phyloP scores from a whole-genome alignment of 2,888 invertebrate genomes.

The Gandaritis pyraliata region DNA sequence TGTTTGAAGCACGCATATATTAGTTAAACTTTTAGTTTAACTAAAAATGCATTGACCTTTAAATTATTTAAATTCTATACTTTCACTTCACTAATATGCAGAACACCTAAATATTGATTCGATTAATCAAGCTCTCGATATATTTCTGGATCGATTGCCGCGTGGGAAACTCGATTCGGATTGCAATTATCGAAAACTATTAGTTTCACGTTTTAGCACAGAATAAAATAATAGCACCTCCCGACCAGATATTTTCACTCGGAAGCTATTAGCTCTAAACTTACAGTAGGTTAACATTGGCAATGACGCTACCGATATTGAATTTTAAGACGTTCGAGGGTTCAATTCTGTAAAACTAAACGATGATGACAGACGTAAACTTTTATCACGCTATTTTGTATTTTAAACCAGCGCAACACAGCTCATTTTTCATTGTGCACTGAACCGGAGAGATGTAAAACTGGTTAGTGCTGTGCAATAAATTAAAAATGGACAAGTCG shows the following conservation, averaged over 20 bases:
- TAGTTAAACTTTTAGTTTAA: too few species aligned
- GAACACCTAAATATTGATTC: constrained; percentile 60
- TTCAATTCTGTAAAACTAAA: background rate
- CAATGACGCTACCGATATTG: background rate
- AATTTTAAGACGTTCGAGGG: background rate
- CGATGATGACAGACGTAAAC: background rate
- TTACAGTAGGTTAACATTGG: background rate
- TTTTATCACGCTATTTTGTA: constrained; percentile 2
- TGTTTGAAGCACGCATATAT: too few species aligned
- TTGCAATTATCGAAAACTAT: constrained; percentile 65
- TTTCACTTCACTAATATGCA: constrained; percentile 34
- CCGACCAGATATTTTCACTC: background rate
- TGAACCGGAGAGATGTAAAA: background rate
- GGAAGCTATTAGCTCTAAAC: background rate
- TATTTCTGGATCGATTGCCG: constrained; percentile 55
- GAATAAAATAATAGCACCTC: constrained; percentile 5
- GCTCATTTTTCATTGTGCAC: constrained; percentile 5
- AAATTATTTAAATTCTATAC: constrained; percentile 15
- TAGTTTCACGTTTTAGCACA: constrained; percentile 48
- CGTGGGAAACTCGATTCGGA: constrained; percentile 61
- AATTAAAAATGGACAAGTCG: constrained; percentile 57
- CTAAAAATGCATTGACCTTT: background rate
- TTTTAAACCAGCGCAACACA: constrained; percentile 4
- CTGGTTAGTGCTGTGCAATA: constrained; percentile 43
- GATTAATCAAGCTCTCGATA: constrained; percentile 61